A percentile compares a stretch with the other conserved stretches of the same genome.
Evolutionary conservation across 2,113 vertebrate species (phyloP).

Genomic region (Oncorhynchus gorbuscha): DNA sequence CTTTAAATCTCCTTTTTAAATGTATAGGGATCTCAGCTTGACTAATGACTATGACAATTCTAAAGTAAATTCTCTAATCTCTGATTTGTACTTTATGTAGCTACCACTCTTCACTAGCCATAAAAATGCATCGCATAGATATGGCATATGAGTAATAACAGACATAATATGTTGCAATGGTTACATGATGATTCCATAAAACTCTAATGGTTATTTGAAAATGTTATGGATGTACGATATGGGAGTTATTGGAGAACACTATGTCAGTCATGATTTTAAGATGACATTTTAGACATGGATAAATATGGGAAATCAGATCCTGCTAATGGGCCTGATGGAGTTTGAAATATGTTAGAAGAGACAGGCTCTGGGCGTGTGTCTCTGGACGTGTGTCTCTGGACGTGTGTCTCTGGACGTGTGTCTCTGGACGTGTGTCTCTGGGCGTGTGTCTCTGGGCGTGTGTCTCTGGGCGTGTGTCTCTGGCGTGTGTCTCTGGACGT

Average conservation of each 20-base stretch:
- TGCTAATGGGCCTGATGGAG: constrained; percentile 66
- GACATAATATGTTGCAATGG: not conserved
- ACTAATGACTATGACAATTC: constrained; percentile 10
- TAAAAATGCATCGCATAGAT: not conserved
- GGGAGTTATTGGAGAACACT: constrained; percentile 4
- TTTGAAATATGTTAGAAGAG: constrained; percentile 61
- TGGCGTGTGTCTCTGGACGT: constrained; percentile 9
- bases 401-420: constrained; percentile 46
- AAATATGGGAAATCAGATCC: constrained; percentile 54
- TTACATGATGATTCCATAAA: not conserved
- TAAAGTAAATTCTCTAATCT: constrained; percentile 12
- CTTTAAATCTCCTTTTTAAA: constrained; percentile 1
- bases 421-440: constrained; percentile 20
- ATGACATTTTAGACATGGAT: not conserved
- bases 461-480: constrained; percentile 34
- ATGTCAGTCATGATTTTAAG: no score
- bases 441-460: constrained; percentile 20
- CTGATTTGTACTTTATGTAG: not conserved
- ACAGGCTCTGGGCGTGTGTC: constrained; percentile 30
- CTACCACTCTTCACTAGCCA: not conserved
- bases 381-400: not conserved
- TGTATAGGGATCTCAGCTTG: constrained; percentile 25
- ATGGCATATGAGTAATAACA: not conserved
- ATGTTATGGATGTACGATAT: constrained; percentile 34
- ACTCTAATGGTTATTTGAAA: not conserved